Conservation (phyloP, 2,888 invertebrate genomes). For the Pyrrhia umbra region DNA sequence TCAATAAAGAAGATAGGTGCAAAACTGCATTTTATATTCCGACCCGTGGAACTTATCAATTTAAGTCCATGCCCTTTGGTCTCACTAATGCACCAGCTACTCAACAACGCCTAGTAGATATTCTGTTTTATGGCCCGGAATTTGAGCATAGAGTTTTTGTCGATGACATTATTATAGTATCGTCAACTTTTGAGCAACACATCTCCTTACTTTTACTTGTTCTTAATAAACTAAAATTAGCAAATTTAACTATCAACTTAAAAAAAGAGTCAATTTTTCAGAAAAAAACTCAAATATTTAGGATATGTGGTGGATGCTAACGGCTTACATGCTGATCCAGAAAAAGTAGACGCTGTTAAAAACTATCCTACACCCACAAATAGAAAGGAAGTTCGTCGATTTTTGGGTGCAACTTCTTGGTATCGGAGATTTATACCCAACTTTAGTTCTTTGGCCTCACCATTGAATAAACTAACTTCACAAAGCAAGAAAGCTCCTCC, state of each 20-base stretch:
- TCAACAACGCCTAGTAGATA: slow-evolving; percentile 60
- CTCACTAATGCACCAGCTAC: slow-evolving; percentile 59
- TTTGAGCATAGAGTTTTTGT: slow-evolving; percentile 46
- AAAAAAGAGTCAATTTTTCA: slow-evolving; percentile 57
- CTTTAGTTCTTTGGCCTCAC: slow-evolving; percentile 49
- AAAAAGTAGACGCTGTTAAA: slow-evolving; percentile 51
- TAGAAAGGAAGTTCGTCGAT: slow-evolving; percentile 54
- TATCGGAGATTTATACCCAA: slow-evolving; percentile 58
- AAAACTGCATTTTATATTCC: slow-evolving; percentile 58
- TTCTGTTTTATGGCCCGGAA: slow-evolving; percentile 29
- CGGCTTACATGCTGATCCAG: slow-evolving; percentile 56
- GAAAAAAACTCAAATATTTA: slow-evolving; percentile 47
- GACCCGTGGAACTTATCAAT: slow-evolving; percentile 20
- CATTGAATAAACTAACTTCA: slow-evolving; percentile 57
- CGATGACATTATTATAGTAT: slow-evolving; percentile 56
- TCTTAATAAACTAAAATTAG: slow-evolving; percentile 42
- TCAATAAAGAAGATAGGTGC: slow-evolving; percentile 23
- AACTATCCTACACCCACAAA: slow-evolving; percentile 55
- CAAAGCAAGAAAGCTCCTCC: slow-evolving; percentile 50
- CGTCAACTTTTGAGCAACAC: slow-evolving; percentile 47
- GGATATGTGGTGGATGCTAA: slow-evolving; percentile 55
- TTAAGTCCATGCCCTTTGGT: slow-evolving; percentile 15
- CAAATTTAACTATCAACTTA: slow-evolving; percentile 58
- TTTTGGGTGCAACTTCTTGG: slow-evolving; percentile 61
- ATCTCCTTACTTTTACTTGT: slow-evolving; percentile 39